Base-by-base conservation (phyloP, 2,113 vertebrate species). In the Poecile atricapillus region DNA sequence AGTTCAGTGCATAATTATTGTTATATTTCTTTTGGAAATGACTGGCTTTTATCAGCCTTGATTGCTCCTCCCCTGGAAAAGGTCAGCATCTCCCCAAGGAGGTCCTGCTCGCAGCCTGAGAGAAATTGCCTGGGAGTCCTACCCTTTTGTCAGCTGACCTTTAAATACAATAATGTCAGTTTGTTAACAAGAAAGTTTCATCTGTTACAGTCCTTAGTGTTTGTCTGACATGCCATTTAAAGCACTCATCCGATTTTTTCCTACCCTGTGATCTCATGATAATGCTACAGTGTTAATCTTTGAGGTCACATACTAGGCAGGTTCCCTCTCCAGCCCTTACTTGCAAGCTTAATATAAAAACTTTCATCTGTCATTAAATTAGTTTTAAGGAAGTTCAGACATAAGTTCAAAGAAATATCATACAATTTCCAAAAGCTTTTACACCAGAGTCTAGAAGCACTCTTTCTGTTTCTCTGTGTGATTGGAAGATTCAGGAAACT, bases 81-180 rank as follows among this genome's bases (percentile, higher is more conserved):
- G 96, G 82, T 97, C 90, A 95, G 62, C 33, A 31, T 73, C 18
- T 94, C 62, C 83, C 79, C 56, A 76, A 71, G 81, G 84, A 96
- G 75, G 70, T 46, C 9, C 77, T 58, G 87, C 69, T 88, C 15
- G 2, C 50, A 94, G 52, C 23, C 74, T 94, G 92, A 85, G 39
- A 95, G 70, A 90, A 65, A 80, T 84, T 88, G 91, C 82, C 78
- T 65, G 56, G 13, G 69, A 95, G 89, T 96, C 83, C 82, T 71
- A 95, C 67, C 83, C 92, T 95, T 97, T 90, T 83, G 70, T 71
- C 94, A 88, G 81, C 94, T 97, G 97, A 97, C 95, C 90, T 98
- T 97, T 97, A 97, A 92, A 92, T 94, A 91, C 17, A 97, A 63
- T 93, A 95, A 92, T 60, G 88, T 92, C 74, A 82, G 68, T 97